These are phyloP conservation scores for Callinectes sapidus DNA, from an alignment of 2,888 invertebrate genomes.

Conservation along the genomic window DNA sequence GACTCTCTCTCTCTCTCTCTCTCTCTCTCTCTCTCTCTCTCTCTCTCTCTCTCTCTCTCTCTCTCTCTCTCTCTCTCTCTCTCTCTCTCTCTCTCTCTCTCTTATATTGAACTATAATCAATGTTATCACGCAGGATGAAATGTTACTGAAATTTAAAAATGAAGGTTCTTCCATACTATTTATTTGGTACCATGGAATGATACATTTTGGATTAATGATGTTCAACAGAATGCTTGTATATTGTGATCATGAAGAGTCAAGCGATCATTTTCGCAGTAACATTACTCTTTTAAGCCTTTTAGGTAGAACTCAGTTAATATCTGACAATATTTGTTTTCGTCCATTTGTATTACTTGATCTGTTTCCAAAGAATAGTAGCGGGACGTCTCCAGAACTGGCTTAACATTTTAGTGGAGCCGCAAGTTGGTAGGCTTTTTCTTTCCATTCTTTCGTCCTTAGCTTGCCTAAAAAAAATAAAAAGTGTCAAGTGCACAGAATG, in stretches of 20 bases:
- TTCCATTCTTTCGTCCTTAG: too few relatives aligned
- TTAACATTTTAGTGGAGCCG: too few relatives aligned
- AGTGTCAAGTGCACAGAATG: too few relatives aligned
- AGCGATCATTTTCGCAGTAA: too few relatives aligned
- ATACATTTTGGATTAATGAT: not conserved
- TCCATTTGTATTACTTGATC: too few relatives aligned
- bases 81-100: constrained; percentile 1
- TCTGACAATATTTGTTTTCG: too few relatives aligned
- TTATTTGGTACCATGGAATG: not conserved
- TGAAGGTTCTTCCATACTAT: not conserved
- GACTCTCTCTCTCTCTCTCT: not conserved
- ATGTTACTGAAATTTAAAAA: not conserved
- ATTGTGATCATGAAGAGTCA: not conserved
- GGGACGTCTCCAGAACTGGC: too few relatives aligned
- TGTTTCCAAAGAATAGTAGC: too few relatives aligned
- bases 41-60: not conserved
- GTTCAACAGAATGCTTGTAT: not conserved
- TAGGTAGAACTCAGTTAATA: too few relatives aligned
- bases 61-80: constrained; percentile 1
- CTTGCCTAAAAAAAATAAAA: too few relatives aligned
- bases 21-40: not conserved
- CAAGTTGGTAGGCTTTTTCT: too few relatives aligned
- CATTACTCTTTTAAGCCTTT: too few relatives aligned
- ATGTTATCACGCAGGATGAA: not conserved
- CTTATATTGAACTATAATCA: not conserved